A percentile compares a stretch with the other conserved stretches of the same genome.
Conservation (phyloP, 2,888 invertebrate genomes). For the Lithophane leautieri region DNA sequence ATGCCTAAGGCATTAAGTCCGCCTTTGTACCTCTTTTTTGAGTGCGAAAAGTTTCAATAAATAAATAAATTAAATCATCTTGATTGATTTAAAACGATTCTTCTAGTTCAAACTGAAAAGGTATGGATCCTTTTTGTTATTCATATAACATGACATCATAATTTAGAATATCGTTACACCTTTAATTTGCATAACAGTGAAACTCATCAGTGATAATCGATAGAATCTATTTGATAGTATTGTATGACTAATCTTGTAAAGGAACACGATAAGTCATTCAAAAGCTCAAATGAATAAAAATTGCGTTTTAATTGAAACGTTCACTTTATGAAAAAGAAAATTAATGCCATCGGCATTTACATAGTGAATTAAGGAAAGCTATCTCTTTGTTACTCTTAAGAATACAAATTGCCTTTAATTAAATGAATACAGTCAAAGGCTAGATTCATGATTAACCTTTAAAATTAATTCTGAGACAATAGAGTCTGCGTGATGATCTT, state of each 20-base stretch:
- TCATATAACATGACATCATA: neutral
- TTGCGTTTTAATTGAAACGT: constrained; percentile 34
- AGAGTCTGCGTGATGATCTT: constrained; percentile 48
- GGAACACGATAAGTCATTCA: neutral
- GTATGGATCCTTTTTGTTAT: neutral
- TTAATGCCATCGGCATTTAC: constrained; percentile 41
- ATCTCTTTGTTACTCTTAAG: constrained; percentile 42
- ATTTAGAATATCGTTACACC: neutral
- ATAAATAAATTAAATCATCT: no score
- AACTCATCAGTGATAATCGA: constrained; percentile 12
- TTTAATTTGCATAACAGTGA: constrained; percentile 24
- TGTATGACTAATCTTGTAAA: constrained; percentile 13
- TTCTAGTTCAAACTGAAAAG: neutral
- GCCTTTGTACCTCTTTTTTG: no score
- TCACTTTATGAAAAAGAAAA: constrained; percentile 14
- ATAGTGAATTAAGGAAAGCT: constrained; percentile 27
- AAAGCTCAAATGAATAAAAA: constrained; percentile 4
- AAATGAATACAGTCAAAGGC: constrained; percentile 31
- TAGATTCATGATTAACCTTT: constrained; percentile 47
- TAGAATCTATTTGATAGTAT: constrained; percentile 4
- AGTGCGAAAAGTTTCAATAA: no score
- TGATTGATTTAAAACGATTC: neutral
- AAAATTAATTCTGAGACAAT: constrained; percentile 44
- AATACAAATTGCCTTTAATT: constrained; percentile 48
- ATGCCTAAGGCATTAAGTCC: no score